These are phyloP conservation scores for Phragmatobia fuliginosa DNA, from an alignment of 2,888 invertebrate species.

Conservation along the genomic window DNA sequence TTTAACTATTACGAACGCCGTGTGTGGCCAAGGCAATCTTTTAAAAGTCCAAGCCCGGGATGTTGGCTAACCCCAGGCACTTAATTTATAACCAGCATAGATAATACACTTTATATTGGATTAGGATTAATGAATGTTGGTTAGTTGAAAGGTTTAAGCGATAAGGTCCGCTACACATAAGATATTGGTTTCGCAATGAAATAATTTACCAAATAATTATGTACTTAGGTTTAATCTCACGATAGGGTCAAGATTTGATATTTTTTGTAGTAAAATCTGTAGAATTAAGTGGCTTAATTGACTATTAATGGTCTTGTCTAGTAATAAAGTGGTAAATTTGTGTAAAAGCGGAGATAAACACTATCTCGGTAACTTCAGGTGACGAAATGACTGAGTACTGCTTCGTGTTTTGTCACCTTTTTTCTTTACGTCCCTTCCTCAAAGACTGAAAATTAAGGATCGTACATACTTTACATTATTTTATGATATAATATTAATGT, in stretches of 20 bases:
- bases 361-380: constrained; percentile 24
- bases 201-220: constrained; percentile 23
- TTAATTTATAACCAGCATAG: constrained; percentile 71
- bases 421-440: neutral
- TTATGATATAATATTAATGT: neutral
- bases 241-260: constrained; percentile 18
- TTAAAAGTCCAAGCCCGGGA: constrained; percentile 61
- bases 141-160: constrained; percentile 53
- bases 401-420: constrained; percentile 30
- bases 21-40: constrained; percentile 71
- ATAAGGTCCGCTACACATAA: constrained; percentile 46
- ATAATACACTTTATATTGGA: constrained; percentile 67
- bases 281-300: constrained; percentile 40
- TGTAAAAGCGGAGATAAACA: constrained; percentile 37
- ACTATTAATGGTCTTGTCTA: constrained; percentile 24
- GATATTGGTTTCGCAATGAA: constrained; percentile 42
- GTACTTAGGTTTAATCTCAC: constrained; percentile 19
- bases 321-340: constrained; percentile 37
- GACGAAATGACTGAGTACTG: constrained; percentile 32
- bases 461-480: neutral
- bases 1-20: constrained; percentile 51
- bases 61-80: constrained; percentile 67
- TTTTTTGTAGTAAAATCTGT: constrained; percentile 29
- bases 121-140: constrained; percentile 66
- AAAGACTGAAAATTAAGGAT: neutral